Evolutionary conservation across 53 echinoderm and acorn worm species (phyloP).

Genomic region (Temnopleurus reevesii): DNA sequence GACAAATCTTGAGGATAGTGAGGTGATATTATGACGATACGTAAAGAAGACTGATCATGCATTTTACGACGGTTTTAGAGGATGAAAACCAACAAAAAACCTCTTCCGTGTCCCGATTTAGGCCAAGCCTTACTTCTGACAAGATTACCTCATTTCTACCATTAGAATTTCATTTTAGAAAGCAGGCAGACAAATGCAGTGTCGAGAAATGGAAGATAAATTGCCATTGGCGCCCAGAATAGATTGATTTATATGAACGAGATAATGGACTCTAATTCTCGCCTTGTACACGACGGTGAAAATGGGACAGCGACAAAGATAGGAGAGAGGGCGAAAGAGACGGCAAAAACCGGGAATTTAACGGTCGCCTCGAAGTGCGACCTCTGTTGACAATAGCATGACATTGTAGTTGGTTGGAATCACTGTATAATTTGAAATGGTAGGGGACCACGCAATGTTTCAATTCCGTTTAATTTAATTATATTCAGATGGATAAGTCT

Average conservation of each 20-base stretch:
- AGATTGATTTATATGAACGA: constrained; percentile 53
- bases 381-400: background rate
- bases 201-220: constrained; percentile 49
- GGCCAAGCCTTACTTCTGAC: constrained; percentile 6
- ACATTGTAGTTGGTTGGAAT: background rate
- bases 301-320: background rate
- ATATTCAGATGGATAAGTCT: background rate
- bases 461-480: too few relatives aligned
- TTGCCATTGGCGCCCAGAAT: constrained; percentile 48
- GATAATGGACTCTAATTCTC: constrained; percentile 53
- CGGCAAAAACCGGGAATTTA: background rate
- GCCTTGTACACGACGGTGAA: background rate
- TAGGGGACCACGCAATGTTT: too few relatives aligned
- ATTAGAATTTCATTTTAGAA: constrained; percentile 47
- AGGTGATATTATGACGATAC: background rate
- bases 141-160: constrained; percentile 49
- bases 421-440: background rate
- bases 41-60: background rate
- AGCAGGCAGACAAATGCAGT: constrained; percentile 39
- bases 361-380: constrained; percentile 8
- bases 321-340: background rate
- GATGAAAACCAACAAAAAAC: background rate
- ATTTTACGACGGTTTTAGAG: background rate
- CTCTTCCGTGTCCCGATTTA: constrained; percentile 7
- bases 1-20: background rate